phyloP scores from a whole-genome alignment of 2,113 vertebrate genomes.

The Gnathonemus echidnorhynchus region DNA sequence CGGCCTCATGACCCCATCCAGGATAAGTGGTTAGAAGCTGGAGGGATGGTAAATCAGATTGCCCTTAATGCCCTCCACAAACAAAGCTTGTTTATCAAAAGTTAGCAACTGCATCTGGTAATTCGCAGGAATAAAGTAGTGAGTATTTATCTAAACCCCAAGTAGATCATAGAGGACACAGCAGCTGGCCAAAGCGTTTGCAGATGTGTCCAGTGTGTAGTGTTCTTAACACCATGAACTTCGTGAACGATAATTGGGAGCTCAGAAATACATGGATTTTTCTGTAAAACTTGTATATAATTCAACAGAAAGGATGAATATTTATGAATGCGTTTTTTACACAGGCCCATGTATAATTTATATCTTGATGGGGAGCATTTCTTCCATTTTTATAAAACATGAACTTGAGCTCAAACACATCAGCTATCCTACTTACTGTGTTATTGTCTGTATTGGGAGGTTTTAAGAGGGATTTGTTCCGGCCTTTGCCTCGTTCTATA shows the following conservation, averaged over 20 bases:
- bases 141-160: not conserved
- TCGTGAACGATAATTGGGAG: not conserved
- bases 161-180: not conserved
- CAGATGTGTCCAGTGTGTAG: not conserved
- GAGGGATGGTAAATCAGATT: not conserved
- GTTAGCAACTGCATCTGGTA: not conserved
- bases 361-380: not conserved
- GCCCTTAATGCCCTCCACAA: not conserved
- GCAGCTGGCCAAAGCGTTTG: not conserved
- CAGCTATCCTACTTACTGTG: not conserved
- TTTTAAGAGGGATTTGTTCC: not conserved
- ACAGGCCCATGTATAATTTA: not conserved
- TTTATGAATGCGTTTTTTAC: not conserved
- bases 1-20: not conserved
- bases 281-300: not conserved
- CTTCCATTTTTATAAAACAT: not conserved
- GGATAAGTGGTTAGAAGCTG: not conserved
- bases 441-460: not conserved
- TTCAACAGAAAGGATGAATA: slow-evolving; percentile 2
- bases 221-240: not conserved
- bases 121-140: not conserved
- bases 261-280: not conserved
- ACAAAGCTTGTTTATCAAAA: not conserved
- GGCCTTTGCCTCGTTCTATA: not conserved
- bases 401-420: not conserved